These are phyloP conservation scores for Chionomys nivalis DNA, from an alignment of 2,113 vertebrate genomes.

Conservation along the genomic window DNA sequence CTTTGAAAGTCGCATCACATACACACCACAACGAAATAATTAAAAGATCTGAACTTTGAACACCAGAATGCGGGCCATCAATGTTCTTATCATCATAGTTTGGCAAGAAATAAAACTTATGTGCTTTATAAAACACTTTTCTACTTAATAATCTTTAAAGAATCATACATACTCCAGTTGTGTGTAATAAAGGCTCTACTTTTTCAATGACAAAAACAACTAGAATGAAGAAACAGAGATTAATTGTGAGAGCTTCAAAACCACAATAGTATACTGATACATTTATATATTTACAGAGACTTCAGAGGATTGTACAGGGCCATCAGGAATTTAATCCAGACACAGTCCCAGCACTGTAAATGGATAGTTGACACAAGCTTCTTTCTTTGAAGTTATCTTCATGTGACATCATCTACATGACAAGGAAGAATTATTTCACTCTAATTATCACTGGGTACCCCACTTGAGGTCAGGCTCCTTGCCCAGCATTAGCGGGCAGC, in stretches of 20 bases:
- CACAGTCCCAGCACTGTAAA: not conserved
- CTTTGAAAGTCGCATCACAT: not conserved
- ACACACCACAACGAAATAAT: not conserved
- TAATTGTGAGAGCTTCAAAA: not conserved
- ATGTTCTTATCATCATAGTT: not conserved
- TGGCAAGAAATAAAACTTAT: not conserved
- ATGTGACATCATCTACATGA: not conserved
- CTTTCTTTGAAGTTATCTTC: not conserved
- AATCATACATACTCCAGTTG: too few relatives aligned
- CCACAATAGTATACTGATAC: not conserved
- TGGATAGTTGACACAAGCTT: not conserved
- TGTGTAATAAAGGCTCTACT: not conserved
- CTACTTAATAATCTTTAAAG: not conserved
- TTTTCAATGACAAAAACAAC: not conserved
- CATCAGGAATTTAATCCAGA: not conserved
- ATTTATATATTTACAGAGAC: not conserved
- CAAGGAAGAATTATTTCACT: not conserved
- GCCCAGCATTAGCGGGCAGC: not conserved
- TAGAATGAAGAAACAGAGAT: not conserved
- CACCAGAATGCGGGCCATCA: rapidly evolving
- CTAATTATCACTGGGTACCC: too few relatives aligned
- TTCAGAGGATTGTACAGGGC: not conserved
- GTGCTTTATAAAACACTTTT: not conserved
- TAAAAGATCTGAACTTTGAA: rapidly evolving
- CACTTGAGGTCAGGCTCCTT: not conserved